These are phyloP conservation scores for Rhagium mordax DNA, from an alignment of 2,888 invertebrate genomes.

Conservation along the genomic window DNA sequence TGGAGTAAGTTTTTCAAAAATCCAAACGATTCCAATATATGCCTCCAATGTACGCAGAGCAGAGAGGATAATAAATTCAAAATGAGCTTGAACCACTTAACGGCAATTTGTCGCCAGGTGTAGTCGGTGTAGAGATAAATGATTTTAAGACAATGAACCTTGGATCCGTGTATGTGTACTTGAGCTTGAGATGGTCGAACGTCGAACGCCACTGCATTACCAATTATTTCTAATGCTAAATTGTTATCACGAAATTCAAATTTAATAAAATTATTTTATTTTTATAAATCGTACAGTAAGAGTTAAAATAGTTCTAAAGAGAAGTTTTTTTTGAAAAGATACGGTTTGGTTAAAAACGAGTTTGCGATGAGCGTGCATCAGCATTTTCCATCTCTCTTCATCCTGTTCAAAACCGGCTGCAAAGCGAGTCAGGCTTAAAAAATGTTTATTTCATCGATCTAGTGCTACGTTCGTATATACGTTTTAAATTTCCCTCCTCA, in stretches of 20 bases:
- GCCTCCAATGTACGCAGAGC: no score
- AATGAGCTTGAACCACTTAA: not conserved
- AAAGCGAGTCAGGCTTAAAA: slow-evolving; percentile 25
- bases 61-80: not conserved
- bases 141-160: not conserved
- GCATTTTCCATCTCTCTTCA: slow-evolving; percentile 37
- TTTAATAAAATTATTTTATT: not conserved
- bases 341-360: slow-evolving; percentile 29
- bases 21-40: no score
- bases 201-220: not conserved
- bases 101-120: not conserved
- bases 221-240: not conserved
- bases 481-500: slow-evolving; percentile 33
- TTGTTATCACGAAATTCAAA: not conserved
- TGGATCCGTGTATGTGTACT: not conserved
- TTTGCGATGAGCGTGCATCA: slow-evolving; percentile 28
- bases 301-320: not conserved
- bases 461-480: slow-evolving; percentile 6
- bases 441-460: slow-evolving; percentile 26
- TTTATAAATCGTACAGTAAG: not conserved
- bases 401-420: slow-evolving; percentile 34
- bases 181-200: not conserved
- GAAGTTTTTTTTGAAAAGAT: slow-evolving; percentile 21
- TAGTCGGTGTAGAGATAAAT: not conserved
- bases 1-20: not conserved